These are phyloP conservation scores for Hemichromis elongatus DNA, from an alignment of 2,113 vertebrate genomes.

Conservation along the genomic window DNA sequence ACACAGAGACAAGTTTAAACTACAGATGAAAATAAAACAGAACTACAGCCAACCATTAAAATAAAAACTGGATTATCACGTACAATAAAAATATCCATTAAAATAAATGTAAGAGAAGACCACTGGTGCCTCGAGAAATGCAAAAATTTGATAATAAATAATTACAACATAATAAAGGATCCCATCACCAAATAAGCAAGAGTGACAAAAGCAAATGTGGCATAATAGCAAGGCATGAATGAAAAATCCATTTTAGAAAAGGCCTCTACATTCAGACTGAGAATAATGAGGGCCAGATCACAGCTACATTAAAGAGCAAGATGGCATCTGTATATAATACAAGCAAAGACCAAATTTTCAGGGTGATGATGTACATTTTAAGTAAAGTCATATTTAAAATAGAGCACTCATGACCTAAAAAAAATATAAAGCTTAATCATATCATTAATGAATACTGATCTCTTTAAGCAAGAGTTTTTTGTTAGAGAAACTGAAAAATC, in stretches of 20 bases:
- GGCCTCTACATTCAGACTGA: neutral
- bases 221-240: neutral
- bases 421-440: neutral
- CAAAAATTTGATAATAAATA: neutral
- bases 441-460: slow-evolving; percentile 17
- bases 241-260: neutral
- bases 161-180: neutral
- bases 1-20: neutral
- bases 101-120: neutral
- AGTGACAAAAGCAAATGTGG: neutral
- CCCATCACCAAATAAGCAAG: neutral
- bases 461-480: slow-evolving; percentile 25
- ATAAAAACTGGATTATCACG: neutral
- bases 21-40: neutral
- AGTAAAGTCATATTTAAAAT: slow-evolving; percentile 10
- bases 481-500: slow-evolving; percentile 40
- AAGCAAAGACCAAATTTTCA: neutral
- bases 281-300: neutral
- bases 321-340: neutral
- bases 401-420: neutral
- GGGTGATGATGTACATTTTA: neutral
- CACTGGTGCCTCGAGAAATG: neutral
- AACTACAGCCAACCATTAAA: neutral
- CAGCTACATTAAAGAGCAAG: neutral
- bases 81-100: neutral